Percentiles rank a stretch among this genome's conserved stretches.
phyloP scores from a whole-genome alignment of 2,797 vertebrate species.

The Coluber constrictor region DNA sequence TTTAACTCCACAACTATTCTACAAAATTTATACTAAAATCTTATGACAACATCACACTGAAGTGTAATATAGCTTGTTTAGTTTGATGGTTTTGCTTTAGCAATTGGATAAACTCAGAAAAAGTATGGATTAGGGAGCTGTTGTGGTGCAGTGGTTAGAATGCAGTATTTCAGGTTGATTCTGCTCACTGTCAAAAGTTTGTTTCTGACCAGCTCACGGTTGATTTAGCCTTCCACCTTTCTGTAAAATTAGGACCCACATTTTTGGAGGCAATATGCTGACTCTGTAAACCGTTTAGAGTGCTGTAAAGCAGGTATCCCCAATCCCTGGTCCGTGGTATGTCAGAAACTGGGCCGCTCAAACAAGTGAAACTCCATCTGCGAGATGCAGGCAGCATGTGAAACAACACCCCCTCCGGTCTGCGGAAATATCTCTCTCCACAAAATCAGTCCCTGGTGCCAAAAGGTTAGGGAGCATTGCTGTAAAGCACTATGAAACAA shows the following conservation, averaged over 20 bases:
- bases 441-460: too few species aligned
- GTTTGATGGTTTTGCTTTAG: not conserved
- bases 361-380: too few species aligned
- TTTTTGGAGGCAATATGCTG: not conserved
- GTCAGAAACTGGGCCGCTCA: too few species aligned
- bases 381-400: too few species aligned
- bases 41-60: not conserved
- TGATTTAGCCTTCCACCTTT: not conserved
- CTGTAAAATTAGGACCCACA: not conserved
- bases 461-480: too few species aligned
- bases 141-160: not conserved
- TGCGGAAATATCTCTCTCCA: too few species aligned
- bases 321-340: too few species aligned
- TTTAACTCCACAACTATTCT: fast-evolving
- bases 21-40: not conserved
- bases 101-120: not conserved
- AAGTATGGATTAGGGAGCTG: not conserved
- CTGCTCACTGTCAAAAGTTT: not conserved
- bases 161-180: not conserved
- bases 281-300: not conserved
- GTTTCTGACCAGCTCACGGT: not conserved
- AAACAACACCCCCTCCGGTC: too few species aligned
- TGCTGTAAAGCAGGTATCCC: too few species aligned
- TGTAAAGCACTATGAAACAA: not conserved
- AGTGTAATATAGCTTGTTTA: not conserved